A percentile compares a stretch with the other conserved stretches of the same genome.
Evolutionary conservation across 2,797 vertebrate species (phyloP).

Genomic region (Parauchenoglanis ngamensis): DNA sequence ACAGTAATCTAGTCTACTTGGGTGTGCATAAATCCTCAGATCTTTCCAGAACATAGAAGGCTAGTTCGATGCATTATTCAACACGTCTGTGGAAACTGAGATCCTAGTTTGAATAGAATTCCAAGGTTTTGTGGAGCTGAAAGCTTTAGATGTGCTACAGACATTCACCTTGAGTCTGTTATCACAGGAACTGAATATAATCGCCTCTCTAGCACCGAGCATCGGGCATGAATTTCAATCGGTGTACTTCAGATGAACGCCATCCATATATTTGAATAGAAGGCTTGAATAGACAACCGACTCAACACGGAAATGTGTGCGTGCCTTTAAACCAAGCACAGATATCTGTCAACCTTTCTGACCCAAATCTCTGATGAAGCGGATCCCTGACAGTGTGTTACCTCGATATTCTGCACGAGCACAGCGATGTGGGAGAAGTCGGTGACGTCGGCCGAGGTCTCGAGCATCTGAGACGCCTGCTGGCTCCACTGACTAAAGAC

Average conservation of each 20-base stretch:
- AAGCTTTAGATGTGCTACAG: not conserved
- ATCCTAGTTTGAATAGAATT: not conserved
- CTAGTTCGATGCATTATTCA: not conserved
- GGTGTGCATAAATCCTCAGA: not conserved
- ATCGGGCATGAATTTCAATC: no score
- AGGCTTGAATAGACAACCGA: no score
- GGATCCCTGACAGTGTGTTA: constrained; percentile 56
- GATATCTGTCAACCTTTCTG: not conserved
- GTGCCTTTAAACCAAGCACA: not conserved
- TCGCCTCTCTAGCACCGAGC: not conserved
- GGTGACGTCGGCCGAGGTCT: constrained; percentile 72
- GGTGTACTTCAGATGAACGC: no score
- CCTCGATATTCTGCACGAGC: constrained; percentile 84
- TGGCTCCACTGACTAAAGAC: constrained; percentile 82
- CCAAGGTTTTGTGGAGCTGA: not conserved
- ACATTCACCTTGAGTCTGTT: not conserved
- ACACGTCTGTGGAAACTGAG: not conserved
- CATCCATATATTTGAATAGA: no score
- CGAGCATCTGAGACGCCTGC: constrained; percentile 76
- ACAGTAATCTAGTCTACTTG: not conserved
- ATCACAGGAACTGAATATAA: not conserved
- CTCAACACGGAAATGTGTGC: not conserved
- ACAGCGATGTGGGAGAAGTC: constrained; percentile 80
- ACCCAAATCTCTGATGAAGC: not conserved
- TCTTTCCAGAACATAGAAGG: not conserved